Base-by-base conservation (phyloP, 2,888 invertebrate genomes). In the Rosalia funebris region DNA sequence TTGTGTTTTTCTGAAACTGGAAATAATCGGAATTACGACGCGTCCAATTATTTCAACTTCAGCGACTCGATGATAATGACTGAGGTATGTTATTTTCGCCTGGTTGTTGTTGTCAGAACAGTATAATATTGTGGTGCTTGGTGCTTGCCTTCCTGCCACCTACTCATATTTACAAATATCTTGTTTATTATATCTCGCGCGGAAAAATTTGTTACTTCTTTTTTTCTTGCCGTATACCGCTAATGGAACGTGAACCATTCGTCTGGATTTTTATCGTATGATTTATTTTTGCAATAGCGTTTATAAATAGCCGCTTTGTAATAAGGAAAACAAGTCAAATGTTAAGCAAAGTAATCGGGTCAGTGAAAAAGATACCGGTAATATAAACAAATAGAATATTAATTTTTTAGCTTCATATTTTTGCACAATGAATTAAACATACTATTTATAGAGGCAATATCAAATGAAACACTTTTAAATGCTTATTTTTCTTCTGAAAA, bases 231-330 rank as follows among this genome's bases (percentile, higher is more conserved):
- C 25, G 7, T 7, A n/a, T n/a, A n/a, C 25, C 25, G 11, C 34
- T 34, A 10, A 34, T 34, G 10, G 7, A 34, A 11, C 34, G 34
- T 44, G 20, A 4, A 44, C 7, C 5, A 44, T 11, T 44, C 4
- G 10, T 14, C 11, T 44, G n/a, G 12, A 12, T 12, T 20, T 19
- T 10, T 9, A 20, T 10, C 7, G 10, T 44, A 11, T 25, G 19
- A 20, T 25, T 44, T 44, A 12, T 20, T 44, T 44, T 44, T 25
- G 19, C 11, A 20, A 25, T 25, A 20, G 14, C 44, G 12, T 25
- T 7, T 44, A 44, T 25, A 25, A 44, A 44, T 44, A 44, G 44
- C 44, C 20, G 17, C 17, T 17, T 10, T 41, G n/a, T 19, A 11
- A 20, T 12, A 14, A 12, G 25, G 14, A 44, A 44, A 44, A 44